These are phyloP conservation scores for Halcyon senegalensis DNA, from an alignment of 2,113 vertebrate species.

Conservation along the genomic window DNA sequence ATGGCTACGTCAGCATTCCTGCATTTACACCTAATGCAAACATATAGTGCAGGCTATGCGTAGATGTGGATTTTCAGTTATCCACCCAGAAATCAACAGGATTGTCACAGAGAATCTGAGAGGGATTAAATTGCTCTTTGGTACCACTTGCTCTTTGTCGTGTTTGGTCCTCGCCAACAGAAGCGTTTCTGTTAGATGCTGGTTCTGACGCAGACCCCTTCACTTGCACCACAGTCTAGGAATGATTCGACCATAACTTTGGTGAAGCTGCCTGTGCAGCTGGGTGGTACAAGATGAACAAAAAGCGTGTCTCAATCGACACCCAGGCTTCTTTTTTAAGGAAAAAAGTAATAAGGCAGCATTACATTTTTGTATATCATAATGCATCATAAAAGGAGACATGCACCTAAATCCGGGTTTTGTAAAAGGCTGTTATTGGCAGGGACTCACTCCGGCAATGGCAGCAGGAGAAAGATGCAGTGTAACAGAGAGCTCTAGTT, in stretches of 20 bases:
- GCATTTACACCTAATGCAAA: not conserved
- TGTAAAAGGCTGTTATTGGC: too few species aligned
- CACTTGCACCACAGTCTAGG: not conserved
- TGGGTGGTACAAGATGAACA: too few species aligned
- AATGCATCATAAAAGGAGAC: not conserved
- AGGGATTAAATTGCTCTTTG: not conserved
- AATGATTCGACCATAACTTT: not conserved
- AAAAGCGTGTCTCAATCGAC: too few species aligned
- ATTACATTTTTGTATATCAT: too few species aligned
- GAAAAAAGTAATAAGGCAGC: too few species aligned
- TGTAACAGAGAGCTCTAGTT: not conserved
- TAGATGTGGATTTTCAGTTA: not conserved
- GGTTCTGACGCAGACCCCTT: not conserved
- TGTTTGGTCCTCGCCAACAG: not conserved
- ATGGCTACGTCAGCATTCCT: not conserved
- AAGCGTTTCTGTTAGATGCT: not conserved
- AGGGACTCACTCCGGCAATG: too few species aligned
- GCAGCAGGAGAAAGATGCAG: not conserved
- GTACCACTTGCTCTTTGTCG: not conserved
- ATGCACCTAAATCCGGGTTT: not conserved
- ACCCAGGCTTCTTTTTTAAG: too few species aligned
- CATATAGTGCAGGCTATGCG: not conserved
- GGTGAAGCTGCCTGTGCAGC: too few species aligned
- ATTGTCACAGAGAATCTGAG: not conserved
- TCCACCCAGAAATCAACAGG: not conserved